These are phyloP conservation scores for Chloebia gouldiae DNA, from an alignment of 2,113 vertebrate species.

Conservation along the genomic window DNA sequence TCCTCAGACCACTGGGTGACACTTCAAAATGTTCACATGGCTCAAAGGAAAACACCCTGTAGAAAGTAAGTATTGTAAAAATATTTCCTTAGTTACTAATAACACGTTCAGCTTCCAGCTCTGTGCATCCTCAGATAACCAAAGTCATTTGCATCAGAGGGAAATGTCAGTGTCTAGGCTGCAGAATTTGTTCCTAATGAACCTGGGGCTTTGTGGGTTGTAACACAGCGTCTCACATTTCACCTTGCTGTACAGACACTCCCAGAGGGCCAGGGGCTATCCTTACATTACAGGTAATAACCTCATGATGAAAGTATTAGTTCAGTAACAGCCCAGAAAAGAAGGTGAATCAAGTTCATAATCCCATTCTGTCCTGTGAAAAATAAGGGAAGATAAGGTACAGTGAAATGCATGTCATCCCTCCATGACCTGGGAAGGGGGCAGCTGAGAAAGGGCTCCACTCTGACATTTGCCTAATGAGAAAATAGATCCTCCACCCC, in stretches of 20 bases:
- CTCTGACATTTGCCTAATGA: not conserved
- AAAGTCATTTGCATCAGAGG: not conserved
- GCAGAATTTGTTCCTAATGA: conserved; percentile 5
- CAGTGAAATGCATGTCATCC: not conserved
- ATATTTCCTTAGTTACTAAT: not conserved
- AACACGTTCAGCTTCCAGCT: not conserved
- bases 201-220: not conserved
- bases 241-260: not conserved
- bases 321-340: not conserved
- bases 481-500: not conserved
- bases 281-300: not conserved
- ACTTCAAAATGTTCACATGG: not conserved
- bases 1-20: not conserved
- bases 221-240: not conserved
- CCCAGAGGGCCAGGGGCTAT: not conserved
- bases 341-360: not conserved
- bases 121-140: not conserved
- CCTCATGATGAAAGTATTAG: not conserved
- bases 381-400: not conserved
- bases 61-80: not conserved
- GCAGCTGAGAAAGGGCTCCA: not conserved
- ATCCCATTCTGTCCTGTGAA: not conserved
- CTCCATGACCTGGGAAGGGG: not conserved
- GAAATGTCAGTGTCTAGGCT: not conserved
- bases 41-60: not conserved